These are phyloP conservation scores for Conops quadrifasciatus DNA, from an alignment of 2,888 invertebrate genomes.

Conservation along the genomic window DNA sequence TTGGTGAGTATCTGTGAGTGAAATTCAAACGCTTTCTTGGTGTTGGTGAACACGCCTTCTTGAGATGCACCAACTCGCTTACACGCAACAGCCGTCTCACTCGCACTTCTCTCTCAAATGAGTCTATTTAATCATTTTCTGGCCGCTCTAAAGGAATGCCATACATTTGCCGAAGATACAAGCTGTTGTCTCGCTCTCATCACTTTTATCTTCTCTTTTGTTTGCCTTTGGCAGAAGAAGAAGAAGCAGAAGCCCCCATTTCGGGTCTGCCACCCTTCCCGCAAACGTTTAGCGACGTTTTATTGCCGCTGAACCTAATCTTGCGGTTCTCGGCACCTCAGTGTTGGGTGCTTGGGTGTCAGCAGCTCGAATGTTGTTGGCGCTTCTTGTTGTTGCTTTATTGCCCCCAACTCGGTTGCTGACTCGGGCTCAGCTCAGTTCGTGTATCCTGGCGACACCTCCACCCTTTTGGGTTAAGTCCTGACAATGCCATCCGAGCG, in stretches of 20 bases:
- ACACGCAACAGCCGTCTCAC: background rate
- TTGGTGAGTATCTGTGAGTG: constrained; percentile 5
- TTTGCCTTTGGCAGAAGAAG: background rate
- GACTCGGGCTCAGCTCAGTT: constrained; percentile 52
- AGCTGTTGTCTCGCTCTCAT: constrained; percentile 43
- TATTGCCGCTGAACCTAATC: constrained; percentile 59
- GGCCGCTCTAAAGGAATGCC: constrained; percentile 43
- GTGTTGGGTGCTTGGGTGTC: constrained; percentile 50
- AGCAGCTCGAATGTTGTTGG: constrained; percentile 5
- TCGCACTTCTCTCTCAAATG: constrained; percentile 17
- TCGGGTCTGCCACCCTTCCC: constrained; percentile 32
- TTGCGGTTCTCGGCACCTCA: constrained; percentile 56
- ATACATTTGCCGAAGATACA: constrained; percentile 37
- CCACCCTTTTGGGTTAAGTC: constrained; percentile 64
- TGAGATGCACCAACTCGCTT: background rate
- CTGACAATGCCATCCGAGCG: constrained; percentile 64
- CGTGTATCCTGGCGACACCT: constrained; percentile 61
- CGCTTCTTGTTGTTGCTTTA: constrained; percentile 33
- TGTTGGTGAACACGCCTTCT: constrained; percentile 21
- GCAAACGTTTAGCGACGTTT: constrained; percentile 37
- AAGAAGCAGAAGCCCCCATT: background rate
- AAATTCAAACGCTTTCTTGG: background rate
- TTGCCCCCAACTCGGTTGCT: constrained; percentile 33
- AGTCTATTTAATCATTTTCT: background rate
- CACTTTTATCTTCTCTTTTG: background rate